Evolutionary conservation across 2,888 invertebrate genomes (phyloP).

Genomic region (Cephus runcator): DNA sequence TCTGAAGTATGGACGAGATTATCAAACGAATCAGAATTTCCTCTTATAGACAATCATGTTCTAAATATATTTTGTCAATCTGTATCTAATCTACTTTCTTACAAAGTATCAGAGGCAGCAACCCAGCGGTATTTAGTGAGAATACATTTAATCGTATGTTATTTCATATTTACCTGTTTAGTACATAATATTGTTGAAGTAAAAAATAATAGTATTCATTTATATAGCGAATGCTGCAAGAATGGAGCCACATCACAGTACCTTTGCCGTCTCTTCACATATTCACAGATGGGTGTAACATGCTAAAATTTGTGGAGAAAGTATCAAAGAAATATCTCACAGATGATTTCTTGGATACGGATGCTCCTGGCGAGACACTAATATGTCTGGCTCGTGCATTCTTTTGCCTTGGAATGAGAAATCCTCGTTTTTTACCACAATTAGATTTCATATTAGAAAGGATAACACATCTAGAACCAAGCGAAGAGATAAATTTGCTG

Average conservation of each 20-base stretch:
- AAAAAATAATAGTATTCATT: no score
- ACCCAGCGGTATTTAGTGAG: conserved; percentile 53
- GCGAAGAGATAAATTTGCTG: conserved; percentile 36
- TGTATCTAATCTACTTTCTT: conserved; percentile 43
- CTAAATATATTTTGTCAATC: conserved; percentile 40
- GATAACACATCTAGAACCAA: conserved; percentile 36
- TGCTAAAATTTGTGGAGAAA: conserved; percentile 29
- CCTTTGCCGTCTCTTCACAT: conserved; percentile 27
- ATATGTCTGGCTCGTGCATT: conserved; percentile 38
- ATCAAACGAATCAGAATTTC: conserved; percentile 31
- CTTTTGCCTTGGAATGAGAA: conserved; percentile 28
- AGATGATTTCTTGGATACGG: conserved; percentile 30
- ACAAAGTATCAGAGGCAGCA: conserved; percentile 51
- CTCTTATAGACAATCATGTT: conserved; percentile 32
- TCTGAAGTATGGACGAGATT: conserved; percentile 29
- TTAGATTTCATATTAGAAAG: conserved; percentile 39
- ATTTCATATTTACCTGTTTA: not conserved
- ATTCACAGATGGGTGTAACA: conserved; percentile 38
- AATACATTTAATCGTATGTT: conserved; percentile 46
- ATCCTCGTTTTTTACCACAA: conserved; percentile 29
- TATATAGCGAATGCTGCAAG: conserved; percentile 46
- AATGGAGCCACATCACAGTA: conserved; percentile 41
- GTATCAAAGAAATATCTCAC: conserved; percentile 45
- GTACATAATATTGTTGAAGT: not conserved
- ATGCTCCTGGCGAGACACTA: conserved; percentile 31